phyloP scores from a whole-genome alignment of 2,888 invertebrate species.

The Alloscopus bannaensis region DNA sequence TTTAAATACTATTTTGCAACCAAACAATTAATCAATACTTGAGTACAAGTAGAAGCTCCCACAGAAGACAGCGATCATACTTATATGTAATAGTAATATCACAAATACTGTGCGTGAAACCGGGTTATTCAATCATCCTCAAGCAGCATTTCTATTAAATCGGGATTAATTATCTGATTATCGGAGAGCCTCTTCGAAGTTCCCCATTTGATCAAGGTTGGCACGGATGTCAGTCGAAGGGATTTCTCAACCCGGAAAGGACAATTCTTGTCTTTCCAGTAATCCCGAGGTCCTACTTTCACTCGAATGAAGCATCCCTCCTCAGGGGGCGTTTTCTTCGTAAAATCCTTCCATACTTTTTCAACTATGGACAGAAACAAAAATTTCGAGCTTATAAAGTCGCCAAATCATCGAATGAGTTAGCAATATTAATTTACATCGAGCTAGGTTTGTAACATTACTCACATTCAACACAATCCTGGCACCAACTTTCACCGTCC shows the following conservation, averaged over 20 bases:
- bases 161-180: slow-evolving; percentile 84
- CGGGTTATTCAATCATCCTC: slow-evolving; percentile 77
- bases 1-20: background rate
- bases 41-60: background rate
- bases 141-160: slow-evolving; percentile 87
- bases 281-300: slow-evolving; percentile 75
- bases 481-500: slow-evolving; percentile 86
- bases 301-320: slow-evolving; percentile 64
- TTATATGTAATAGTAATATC: too few relatives aligned
- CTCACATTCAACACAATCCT: slow-evolving; percentile 88
- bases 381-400: background rate
- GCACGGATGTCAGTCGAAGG: slow-evolving; percentile 85
- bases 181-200: slow-evolving; percentile 87
- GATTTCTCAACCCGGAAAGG: slow-evolving; percentile 87
- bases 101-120: too few relatives aligned
- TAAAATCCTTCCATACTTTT: slow-evolving; percentile 51
- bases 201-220: slow-evolving; percentile 88
- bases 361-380: slow-evolving; percentile 64
- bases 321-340: slow-evolving; percentile 36
- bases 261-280: slow-evolving; percentile 90
- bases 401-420: background rate
- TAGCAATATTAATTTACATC: background rate
- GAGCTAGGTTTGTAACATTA: background rate
- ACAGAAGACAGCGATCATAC: background rate
- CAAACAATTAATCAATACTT: background rate